phyloP scores from a whole-genome alignment of 2,797 vertebrate species.

The Emys orbicularis region DNA sequence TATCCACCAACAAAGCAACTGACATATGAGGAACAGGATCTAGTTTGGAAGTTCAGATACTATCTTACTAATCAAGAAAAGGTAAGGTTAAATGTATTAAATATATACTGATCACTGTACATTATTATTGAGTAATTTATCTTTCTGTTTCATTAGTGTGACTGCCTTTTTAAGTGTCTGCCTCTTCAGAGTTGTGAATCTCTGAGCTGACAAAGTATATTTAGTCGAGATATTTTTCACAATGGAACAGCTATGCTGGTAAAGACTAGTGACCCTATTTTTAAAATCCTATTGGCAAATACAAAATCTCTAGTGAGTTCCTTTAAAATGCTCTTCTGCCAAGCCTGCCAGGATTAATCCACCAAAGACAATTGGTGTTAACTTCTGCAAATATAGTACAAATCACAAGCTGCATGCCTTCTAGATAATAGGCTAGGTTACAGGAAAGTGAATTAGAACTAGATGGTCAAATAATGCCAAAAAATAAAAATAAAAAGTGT shows the following conservation, averaged over 20 bases:
- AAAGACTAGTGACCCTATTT: not conserved
- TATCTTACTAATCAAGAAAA: constrained; percentile 99
- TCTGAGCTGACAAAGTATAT: not conserved
- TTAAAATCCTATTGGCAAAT: not conserved
- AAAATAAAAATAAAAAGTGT: not conserved
- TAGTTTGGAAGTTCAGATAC: constrained; percentile 99
- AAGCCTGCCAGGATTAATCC: not conserved
- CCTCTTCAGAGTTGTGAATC: not conserved
- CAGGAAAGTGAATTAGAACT: not conserved
- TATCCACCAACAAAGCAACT: constrained; percentile 98
- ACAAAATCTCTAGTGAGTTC: rapidly evolving
- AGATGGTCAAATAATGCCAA: not conserved
- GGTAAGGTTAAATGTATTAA: constrained; percentile 77
- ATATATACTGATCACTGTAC: not conserved
- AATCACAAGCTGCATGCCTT: not conserved
- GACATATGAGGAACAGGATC: constrained; percentile 96
- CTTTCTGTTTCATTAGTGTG: not conserved
- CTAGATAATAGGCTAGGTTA: not conserved
- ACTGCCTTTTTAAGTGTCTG: not conserved
- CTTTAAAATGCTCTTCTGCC: not conserved
- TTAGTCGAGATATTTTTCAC: not conserved
- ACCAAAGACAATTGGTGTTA: not conserved
- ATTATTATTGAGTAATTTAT: not conserved
- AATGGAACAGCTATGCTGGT: not conserved
- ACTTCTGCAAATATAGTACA: not conserved